Evolutionary conservation across 2,797 vertebrate genomes (phyloP).

Genomic region (Hydrophis major): DNA sequence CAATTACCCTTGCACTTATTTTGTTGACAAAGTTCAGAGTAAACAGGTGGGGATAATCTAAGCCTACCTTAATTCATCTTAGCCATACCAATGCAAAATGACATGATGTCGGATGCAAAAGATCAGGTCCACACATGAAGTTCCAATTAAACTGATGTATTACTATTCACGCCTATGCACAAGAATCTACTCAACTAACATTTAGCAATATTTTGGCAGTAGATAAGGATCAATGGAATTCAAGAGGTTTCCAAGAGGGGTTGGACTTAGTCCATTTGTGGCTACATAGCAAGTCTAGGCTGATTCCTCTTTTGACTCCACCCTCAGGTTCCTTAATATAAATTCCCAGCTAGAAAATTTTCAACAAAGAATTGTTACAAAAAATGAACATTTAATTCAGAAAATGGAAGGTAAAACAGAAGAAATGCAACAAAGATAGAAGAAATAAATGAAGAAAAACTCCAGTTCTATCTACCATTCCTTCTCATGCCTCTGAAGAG

Average conservation of each 20-base stretch:
- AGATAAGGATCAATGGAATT: neutral
- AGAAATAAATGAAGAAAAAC: too few relatives aligned
- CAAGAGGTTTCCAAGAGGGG: neutral
- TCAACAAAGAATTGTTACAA: too few relatives aligned
- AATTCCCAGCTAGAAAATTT: too few relatives aligned
- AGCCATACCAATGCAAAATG: neutral
- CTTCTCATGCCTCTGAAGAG: neutral
- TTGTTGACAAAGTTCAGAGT: neutral
- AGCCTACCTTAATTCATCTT: neutral
- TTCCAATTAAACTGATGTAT: neutral
- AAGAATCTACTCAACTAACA: neutral
- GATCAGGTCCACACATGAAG: neutral
- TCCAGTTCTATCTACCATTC: neutral
- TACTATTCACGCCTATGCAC: neutral
- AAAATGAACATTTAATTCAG: too few relatives aligned
- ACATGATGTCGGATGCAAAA: neutral
- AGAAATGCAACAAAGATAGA: too few relatives aligned
- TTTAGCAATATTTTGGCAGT: neutral
- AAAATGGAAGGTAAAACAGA: too few relatives aligned
- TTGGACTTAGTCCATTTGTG: neutral
- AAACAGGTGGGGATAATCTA: neutral
- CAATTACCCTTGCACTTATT: neutral
- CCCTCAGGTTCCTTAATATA: neutral
- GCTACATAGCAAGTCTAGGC: neutral
- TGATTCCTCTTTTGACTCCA: neutral